Base-by-base conservation (phyloP, 2,797 vertebrate species). In the Geotrypetes seraphini region DNA sequence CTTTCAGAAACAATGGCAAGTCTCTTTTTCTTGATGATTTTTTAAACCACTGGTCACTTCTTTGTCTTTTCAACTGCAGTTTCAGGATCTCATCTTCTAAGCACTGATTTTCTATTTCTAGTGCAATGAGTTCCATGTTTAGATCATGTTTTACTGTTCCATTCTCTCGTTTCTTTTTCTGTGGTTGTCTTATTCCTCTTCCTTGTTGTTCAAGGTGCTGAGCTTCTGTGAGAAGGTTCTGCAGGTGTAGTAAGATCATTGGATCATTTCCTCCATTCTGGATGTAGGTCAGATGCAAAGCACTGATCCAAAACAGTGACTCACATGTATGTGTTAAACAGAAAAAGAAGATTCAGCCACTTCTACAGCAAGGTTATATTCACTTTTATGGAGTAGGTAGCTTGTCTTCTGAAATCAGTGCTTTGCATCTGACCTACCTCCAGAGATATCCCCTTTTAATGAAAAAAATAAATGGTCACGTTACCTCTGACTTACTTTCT, bases 381-480 rank as follows among this genome's bases (percentile, higher is more conserved):
- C 56, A 61, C 20, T 32, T 58, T 29, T 53, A 52, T 36, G 32
- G 49, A 22, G 35, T 51, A 36, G 67, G 58, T 22, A 31, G 16
- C 5, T 38, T 71, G 31, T 53, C 58, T 16, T 36, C 56, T 36
- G 67, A 71, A 52, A 68, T 68, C 36, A 71, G 64, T n/a, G n/a
- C n/a, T n/a, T n/a, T n/a, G n/a, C n/a, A n/a, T n/a, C n/a, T n/a
- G n/a, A n/a, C n/a, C n/a, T n/a, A n/a, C n/a, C n/a, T n/a, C n/a
- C n/a, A n/a, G n/a, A n/a, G n/a, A n/a, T n/a, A n/a, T n/a, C n/a
- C n/a, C n/a, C n/a, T n/a, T n/a, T n/a, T n/a, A n/a, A n/a, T n/a
- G n/a, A n/a, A n/a, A n/a, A n/a, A n/a, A n/a, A n/a, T n/a, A n/a
- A n/a, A n/a, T n/a, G n/a, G n/a, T n/a, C n/a, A n/a, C n/a, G n/a